These are phyloP conservation scores for Heliconius hortense DNA, from an alignment of 2,888 invertebrate species.

Conservation along the genomic window DNA sequence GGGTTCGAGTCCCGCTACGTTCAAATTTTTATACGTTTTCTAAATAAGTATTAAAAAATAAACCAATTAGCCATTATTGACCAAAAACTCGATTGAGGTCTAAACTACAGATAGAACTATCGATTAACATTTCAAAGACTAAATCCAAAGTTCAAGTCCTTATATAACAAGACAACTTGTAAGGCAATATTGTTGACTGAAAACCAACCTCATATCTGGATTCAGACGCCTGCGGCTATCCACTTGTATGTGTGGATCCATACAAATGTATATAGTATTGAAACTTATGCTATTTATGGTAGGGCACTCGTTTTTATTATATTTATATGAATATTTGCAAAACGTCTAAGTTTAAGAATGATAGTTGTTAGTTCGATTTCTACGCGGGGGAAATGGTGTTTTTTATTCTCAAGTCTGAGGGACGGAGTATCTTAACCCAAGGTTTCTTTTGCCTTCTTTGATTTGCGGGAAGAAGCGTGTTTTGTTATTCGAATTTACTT, in stretches of 20 bases:
- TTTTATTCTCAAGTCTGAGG: no score
- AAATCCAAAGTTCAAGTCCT: constrained; percentile 1
- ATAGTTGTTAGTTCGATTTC: no score
- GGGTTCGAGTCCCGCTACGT: no score
- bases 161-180: constrained; percentile 5
- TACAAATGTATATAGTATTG: neutral
- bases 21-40: no score
- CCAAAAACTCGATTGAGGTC: neutral
- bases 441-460: no score
- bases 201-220: constrained; percentile 11
- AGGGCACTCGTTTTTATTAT: neutral
- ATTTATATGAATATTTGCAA: no score
- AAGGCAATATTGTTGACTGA: constrained; percentile 19
- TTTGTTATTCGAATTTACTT: no score
- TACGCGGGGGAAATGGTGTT: no score
- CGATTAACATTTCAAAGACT: constrained; percentile 16
- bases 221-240: constrained; percentile 8
- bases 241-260: neutral
- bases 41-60: no score
- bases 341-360: no score
- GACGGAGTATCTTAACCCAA: no score
- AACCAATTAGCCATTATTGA: neutral
- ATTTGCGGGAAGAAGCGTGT: no score
- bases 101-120: neutral
- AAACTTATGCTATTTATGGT: neutral